Base-by-base conservation (phyloP, 2,888 invertebrate species). In the Cerastoderma edule region DNA sequence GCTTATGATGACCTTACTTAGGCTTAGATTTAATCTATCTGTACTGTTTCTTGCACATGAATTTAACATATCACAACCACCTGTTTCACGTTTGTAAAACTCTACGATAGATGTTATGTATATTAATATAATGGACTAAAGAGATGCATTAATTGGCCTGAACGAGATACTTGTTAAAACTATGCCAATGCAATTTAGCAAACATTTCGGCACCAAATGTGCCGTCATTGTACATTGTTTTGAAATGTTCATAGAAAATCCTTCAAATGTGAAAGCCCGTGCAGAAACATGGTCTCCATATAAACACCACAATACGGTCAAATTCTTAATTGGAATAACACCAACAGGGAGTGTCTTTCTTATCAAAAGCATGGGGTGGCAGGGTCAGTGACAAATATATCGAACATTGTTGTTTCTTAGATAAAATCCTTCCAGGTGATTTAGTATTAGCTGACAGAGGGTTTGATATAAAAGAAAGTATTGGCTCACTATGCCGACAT, bases 231-330 rank as follows among this genome's bases (percentile, higher is more conserved):
- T 78, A 19, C 74, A 78, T 33, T 74, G 78, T 44, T 74, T 78
- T 35, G 73, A 78, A 39, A 50, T 78, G 2, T 73, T 70, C 22
- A 78, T 78, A n/a, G 67, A 73, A 53, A 72, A 53, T 44, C 79
- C 75, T 35, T 67, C 69, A 2, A 44, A 35, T 35, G 50, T 75
- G 6, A 27, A 60, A 44, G 75, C 79, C 2, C 24, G 71, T 10
- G 72, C 72, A 8, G 66, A 79, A 44, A 79, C 79, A 35, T 79
- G 75, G 79, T 72, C 72, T 8, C 56, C 53, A 3, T 79, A 79
- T 28, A 79, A 72, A 44, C 75, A 75, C 48, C 68, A 75, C 24
- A 64, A 78, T 33, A 78, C 78, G n/a, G 63, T 72, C 0, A 78
- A 78, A 56, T 79, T 69, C 39, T 32, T 79, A n/a, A 75, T 79